Evolutionary conservation across 2,113 vertebrate species (phyloP), one percentile per base, ranked within the genome.

Genomic region (Anhinga anhinga): DNA sequence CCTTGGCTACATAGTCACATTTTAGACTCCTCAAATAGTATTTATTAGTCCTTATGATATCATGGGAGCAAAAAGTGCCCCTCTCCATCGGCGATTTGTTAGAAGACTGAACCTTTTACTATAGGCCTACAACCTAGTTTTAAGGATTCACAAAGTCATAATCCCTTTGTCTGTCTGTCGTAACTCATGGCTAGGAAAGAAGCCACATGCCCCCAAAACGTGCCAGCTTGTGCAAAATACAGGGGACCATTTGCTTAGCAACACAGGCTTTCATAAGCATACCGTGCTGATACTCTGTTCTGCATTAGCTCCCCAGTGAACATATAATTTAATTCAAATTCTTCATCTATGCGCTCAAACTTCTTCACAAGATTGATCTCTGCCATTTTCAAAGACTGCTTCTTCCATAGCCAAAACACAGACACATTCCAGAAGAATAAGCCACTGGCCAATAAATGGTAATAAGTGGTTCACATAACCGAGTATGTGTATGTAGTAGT

Each of bases 181-280:
- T 19, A 77, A 65, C 15, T 67, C 29, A 25, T 11, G 78, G 49
- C 32, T 49, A 80, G 70, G 23, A 94, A 86, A 78, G 78, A 89
- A 78, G 55, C 22, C 71, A 63, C 19, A 30, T 7, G 16, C 7
- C 56, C 50, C 34, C 44, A 67, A 62, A 73, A 63, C 36, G 38
- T n/a, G 36, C 40, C 71, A 91, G 36, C 25, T 85, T 71, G 45
- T 53, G 45, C 25, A 70, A 78, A 96, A 71, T 18, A 40, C 16
- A 82, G 42, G 7, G 36, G 36, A 86, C 25, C 40, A 92, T 66
- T 61, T 92, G 77, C 78, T 80, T 88, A 91, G 66, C 53, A 85
- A 67, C 62, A 89, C 20, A 44, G 45, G 8, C 13, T 70, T 82
- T 84, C 42, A 85, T 23, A 74, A 77, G 83, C 23, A n/a, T 10